Evolutionary conservation across 2,797 vertebrate genomes (phyloP).

Genomic region (Clarias pachynema): DNA sequence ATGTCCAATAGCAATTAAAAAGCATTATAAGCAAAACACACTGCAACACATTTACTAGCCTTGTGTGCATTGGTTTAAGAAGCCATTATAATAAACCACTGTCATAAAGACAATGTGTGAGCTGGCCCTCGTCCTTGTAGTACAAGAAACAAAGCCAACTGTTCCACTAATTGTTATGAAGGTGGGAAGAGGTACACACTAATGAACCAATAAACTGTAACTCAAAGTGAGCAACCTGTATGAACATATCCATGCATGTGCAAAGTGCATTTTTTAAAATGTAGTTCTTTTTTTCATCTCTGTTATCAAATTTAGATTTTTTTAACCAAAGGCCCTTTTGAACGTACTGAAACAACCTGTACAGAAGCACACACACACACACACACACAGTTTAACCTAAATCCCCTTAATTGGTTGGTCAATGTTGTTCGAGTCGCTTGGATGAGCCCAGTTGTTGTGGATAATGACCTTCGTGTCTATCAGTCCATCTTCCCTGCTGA

Average conservation of each 20-base stretch:
- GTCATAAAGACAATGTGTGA: slow-evolving; percentile 2
- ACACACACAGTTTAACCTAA: slow-evolving; percentile 25
- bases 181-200: slow-evolving; percentile 45
- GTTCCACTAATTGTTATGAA: slow-evolving; percentile 34
- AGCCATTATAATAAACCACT: slow-evolving; percentile 27
- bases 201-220: slow-evolving; percentile 40
- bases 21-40: slow-evolving; percentile 10
- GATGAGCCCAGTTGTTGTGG: slow-evolving; percentile 53
- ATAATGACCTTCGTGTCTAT: slow-evolving; percentile 49
- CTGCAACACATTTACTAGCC: slow-evolving; percentile 9
- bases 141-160: slow-evolving; percentile 37
- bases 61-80: not conserved
- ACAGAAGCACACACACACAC: slow-evolving; percentile 4
- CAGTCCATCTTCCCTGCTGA: slow-evolving; percentile 44
- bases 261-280: not conserved
- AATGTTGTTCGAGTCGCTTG: slow-evolving; percentile 72
- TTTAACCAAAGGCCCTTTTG: slow-evolving; percentile 2
- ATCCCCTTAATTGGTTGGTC: slow-evolving; percentile 69
- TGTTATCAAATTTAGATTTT: not conserved
- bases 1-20: slow-evolving; percentile 21
- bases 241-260: not conserved
- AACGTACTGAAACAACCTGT: not conserved
- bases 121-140: slow-evolving; percentile 19
- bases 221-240: slow-evolving; percentile 16
- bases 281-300: not conserved